Base-by-base conservation (phyloP, 1,140 invertebrate species). In the Lucilia sericata region DNA sequence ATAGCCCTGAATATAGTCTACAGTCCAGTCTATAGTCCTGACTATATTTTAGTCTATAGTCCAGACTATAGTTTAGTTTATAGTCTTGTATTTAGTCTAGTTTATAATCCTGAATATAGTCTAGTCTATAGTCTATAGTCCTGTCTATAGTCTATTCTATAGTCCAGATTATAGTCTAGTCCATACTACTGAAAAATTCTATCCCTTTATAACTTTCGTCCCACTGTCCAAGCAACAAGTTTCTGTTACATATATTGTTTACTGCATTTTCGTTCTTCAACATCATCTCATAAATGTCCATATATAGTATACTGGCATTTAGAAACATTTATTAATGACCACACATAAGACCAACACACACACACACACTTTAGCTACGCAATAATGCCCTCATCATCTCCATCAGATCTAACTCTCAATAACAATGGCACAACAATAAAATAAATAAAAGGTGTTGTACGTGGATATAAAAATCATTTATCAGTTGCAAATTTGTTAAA, bases 401-500 rank as follows among this genome's bases (percentile, higher is more conserved):
- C 42, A 42, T 42, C 42, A 42, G 5, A 55, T 55, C 51, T 55
- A 55, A 17, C 51, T 55, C 2, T 14, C 51, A 13, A 55, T 55
- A 42, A 42, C 42, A 42, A 17, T 60, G 14, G 55, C 17, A 9
- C 60, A 1, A 70, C 60, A 70, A 70, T 8, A 25, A 70, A 55
- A 25, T 21, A 70, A 60, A 70, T 70, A 80, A 80, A 51, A 51
- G 36, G 78, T 84, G 78, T 84, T 84, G 83, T 84, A 65, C 78
- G 60, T 47, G 78, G 34, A 84, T 70, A 84, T 47, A 82, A 85
- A 87, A 89, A 88, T 88, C 88, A 89, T 89, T 89, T 89, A 89
- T 89, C 88, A 89, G 86, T 19, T 85, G 82, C 85, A 86, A 88
- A 87, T 87, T 88, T 86, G 88, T 86, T 86, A 86, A 86, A 89